Evolutionary conservation across 2,888 invertebrate species (phyloP), one percentile per base, ranked within the genome.

Genomic region (Noctua janthe): DNA sequence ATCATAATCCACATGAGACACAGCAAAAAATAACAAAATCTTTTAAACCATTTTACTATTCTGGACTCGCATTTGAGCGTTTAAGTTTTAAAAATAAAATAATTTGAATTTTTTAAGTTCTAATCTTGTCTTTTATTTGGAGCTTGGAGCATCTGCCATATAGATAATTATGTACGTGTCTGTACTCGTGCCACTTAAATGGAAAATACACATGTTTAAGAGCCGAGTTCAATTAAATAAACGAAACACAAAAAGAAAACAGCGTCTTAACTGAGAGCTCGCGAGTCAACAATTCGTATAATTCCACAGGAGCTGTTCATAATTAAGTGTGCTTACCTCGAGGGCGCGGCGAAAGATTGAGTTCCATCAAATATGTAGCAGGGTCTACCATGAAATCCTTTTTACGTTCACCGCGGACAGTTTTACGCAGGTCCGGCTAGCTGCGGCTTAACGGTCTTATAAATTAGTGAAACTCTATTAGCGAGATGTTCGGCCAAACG

Each of bases 391-490:
- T 95, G 93, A 95, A 96, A 96, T 95, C 96, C 96, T 95, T 96
- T 96, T 95, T 95, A 95, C 93, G 94, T 94, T 91, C 92, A 91
- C 92, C 93, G 93, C 94, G 95, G 95, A 95, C 95, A 95, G 95
- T 95, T 96, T 94, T 94, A 94, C 94, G 94, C 91, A 92, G 92
- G 93, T 92, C 92, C 93, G 93, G 92, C 90, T 92, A 90, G 93
- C 86, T 92, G 92, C 82, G 94, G 95, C 96, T 95, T 96, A 95
- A 96, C 95, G 94, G 94, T 93, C 96, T 96, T 96, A 96, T 96
- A 97, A 97, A 97, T 97, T 96, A 97, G 96, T 95, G 95, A 96
- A 97, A 97, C 97, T 97, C 97, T 97, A 97, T 97, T 97, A 97
- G 95, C 96, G 95, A 94, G 96, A 97, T 96, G 96, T 95, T 96